Percentiles rank a stretch among this genome's conserved stretches.
Evolutionary conservation across 2,888 invertebrate species (phyloP).

Genomic region (Caenorhabditis angaria): DNA sequence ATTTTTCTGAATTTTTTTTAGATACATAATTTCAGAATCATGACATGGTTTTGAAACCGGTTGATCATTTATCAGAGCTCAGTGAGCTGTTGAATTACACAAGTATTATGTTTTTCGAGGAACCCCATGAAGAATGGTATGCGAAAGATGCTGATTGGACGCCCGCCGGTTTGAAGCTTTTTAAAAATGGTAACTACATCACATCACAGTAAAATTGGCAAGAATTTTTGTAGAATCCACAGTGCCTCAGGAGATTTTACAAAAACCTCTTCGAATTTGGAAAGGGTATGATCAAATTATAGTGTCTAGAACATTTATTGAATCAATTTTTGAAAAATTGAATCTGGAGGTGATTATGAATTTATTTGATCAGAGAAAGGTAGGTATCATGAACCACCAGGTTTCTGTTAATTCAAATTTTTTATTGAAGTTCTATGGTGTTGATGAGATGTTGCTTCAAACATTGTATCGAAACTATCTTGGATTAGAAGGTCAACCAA

Average conservation of each 20-base stretch:
- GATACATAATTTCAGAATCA: slow-evolving; percentile 30
- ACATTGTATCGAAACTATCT: slow-evolving; percentile 36
- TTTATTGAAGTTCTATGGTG: too few relatives aligned
- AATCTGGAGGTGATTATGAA: slow-evolving; percentile 8
- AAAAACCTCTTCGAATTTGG: slow-evolving; percentile 16
- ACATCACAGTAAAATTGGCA: too few relatives aligned
- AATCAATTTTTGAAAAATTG: slow-evolving; percentile 35
- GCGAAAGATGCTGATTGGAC: slow-evolving; percentile 33
- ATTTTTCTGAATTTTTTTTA: not conserved
- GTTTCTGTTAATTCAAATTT: too few relatives aligned
- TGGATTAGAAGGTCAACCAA: slow-evolving; percentile 39
- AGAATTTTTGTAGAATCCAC: slow-evolving; percentile 23
- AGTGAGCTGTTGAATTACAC: slow-evolving; percentile 33
- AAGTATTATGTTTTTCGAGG: slow-evolving; percentile 34
- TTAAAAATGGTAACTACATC: slow-evolving; percentile 26
- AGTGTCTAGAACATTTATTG: slow-evolving; percentile 27
- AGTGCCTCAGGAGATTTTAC: slow-evolving; percentile 23
- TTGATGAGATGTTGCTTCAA: slow-evolving; percentile 33
- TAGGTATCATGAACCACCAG: too few relatives aligned
- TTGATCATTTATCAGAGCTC: slow-evolving; percentile 28
- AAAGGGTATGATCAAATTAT: slow-evolving; percentile 37
- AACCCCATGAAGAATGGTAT: slow-evolving; percentile 20
- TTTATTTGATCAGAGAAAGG: slow-evolving; percentile 32
- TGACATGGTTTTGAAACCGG: slow-evolving; percentile 30
- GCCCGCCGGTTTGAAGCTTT: slow-evolving; percentile 30